A percentile compares a stretch with the other conserved stretches of the same genome.
phyloP scores from a whole-genome alignment of 2,113 vertebrate species.

The Morphnarchus princeps region DNA sequence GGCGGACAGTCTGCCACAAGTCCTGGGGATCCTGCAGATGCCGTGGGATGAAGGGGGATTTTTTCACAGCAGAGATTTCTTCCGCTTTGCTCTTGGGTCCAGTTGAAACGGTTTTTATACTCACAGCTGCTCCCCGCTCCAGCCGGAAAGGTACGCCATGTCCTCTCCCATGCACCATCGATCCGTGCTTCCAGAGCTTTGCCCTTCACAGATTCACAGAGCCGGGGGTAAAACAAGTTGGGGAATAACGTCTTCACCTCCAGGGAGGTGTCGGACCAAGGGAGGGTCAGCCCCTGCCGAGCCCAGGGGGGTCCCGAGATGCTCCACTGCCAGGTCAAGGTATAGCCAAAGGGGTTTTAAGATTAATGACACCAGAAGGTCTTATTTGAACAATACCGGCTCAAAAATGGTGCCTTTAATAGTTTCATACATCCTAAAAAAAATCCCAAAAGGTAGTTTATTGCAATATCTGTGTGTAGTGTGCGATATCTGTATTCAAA shows the following conservation, averaged over 20 bases:
- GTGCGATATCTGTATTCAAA: neutral
- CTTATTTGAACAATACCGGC: neutral
- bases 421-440: neutral
- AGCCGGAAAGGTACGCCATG: accelerated
- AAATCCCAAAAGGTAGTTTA: too few species aligned
- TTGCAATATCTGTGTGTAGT: neutral
- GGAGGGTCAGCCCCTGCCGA: accelerated
- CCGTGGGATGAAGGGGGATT: accelerated
- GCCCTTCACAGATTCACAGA: accelerated
- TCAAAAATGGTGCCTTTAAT: neutral
- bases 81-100: neutral
- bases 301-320: neutral
- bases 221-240: neutral
- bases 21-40: neutral
- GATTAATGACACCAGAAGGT: neutral
- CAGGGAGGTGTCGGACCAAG: neutral
- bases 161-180: neutral
- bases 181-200: neutral
- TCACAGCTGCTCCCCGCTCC: neutral
- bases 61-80: neutral
- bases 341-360: accelerated
- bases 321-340: neutral
- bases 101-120: neutral
- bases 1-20: neutral
- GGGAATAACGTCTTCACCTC: neutral